phyloP scores from a whole-genome alignment of 2,888 invertebrate genomes.

The Drosophila subquinaria region DNA sequence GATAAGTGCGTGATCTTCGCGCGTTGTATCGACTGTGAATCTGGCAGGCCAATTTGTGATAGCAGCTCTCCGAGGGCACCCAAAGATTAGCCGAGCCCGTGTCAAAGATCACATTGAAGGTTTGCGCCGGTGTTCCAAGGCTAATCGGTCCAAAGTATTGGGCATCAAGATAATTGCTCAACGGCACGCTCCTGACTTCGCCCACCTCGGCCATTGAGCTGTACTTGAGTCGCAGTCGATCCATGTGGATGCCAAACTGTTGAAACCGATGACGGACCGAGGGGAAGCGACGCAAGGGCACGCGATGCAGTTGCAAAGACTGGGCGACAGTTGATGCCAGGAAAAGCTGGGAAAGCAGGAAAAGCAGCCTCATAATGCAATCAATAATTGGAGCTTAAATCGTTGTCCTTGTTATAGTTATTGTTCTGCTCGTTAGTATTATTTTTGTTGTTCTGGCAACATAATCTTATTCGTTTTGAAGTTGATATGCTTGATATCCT shows the following conservation, averaged over 20 bases:
- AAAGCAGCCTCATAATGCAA: slow-evolving; percentile 42
- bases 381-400: slow-evolving; percentile 7
- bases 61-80: slow-evolving; percentile 98
- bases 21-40: slow-evolving; percentile 98
- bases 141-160: slow-evolving; percentile 97
- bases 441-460: slow-evolving; percentile 24
- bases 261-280: slow-evolving; percentile 89
- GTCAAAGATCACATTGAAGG: slow-evolving; percentile 97
- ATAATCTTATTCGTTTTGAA: slow-evolving; percentile 39
- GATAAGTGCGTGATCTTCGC: slow-evolving; percentile 91
- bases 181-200: slow-evolving; percentile 88
- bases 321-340: slow-evolving; percentile 3
- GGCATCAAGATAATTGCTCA: slow-evolving; percentile 96
- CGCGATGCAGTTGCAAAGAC: slow-evolving; percentile 85
- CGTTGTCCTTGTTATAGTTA: slow-evolving; percentile 3
- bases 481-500: slow-evolving; percentile 51
- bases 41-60: slow-evolving; percentile 96
- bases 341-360: slow-evolving; percentile 10
- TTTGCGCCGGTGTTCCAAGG: slow-evolving; percentile 96
- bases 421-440: background rate
- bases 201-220: slow-evolving; percentile 82
- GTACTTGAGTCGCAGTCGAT: slow-evolving; percentile 81
- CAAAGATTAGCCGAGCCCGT: slow-evolving; percentile 99
- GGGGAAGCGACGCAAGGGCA: slow-evolving; percentile 90
- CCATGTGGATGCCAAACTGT: slow-evolving; percentile 89